A percentile compares a stretch with the other conserved stretches of the same genome.
Conservation (phyloP, 2,113 vertebrate genomes). For the Myotis davidii region DNA sequence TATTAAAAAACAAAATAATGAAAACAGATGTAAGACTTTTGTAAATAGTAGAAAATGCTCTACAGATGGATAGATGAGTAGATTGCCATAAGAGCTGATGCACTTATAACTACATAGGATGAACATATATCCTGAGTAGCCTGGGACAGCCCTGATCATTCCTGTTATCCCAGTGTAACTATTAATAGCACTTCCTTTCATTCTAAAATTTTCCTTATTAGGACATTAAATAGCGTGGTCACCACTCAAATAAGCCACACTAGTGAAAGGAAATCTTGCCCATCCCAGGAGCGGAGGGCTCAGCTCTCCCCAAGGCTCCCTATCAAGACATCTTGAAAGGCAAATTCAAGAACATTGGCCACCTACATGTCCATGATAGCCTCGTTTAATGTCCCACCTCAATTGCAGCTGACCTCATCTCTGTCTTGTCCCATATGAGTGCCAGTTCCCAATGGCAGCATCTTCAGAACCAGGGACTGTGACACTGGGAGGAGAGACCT, state of each 20-base stretch:
- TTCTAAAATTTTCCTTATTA: background rate
- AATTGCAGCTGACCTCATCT: background rate
- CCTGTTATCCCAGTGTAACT: background rate
- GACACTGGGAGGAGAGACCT: background rate
- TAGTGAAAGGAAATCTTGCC: background rate
- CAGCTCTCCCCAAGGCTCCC: background rate
- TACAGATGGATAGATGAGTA: conserved; percentile 65
- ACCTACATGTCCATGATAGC: background rate
- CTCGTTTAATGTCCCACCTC: background rate
- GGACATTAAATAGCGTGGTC: background rate
- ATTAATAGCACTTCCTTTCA: background rate
- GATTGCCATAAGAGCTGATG: conserved; percentile 52
- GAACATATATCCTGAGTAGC: background rate
- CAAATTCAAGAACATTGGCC: background rate
- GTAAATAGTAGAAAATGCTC: conserved; percentile 74
- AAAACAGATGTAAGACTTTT: conserved; percentile 77
- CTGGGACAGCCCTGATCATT: background rate
- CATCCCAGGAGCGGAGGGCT: too few species aligned
- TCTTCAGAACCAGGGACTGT: background rate
- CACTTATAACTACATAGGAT: conserved; percentile 26
- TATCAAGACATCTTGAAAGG: conserved; percentile 7
- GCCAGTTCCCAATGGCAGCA: background rate
- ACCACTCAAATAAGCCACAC: background rate
- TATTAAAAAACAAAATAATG: conserved; percentile 75
- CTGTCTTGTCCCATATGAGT: background rate